Evolutionary conservation across 2,797 vertebrate genomes (phyloP).

Genomic region (Chiloscyllium punctatum): DNA sequence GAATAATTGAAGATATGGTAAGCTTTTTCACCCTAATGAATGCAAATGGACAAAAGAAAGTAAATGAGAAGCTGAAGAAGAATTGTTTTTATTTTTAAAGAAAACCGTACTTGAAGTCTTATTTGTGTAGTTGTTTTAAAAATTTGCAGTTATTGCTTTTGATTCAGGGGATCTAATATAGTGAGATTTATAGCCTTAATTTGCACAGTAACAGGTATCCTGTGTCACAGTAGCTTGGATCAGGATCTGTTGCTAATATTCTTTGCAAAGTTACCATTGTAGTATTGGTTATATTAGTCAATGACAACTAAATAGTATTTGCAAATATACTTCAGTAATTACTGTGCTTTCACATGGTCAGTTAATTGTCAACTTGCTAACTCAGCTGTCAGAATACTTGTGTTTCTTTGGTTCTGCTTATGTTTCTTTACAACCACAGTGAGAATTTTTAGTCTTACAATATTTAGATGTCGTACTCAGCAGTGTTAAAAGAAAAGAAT

Average conservation of each 20-base stretch:
- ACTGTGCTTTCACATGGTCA: neutral
- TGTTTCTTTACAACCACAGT: neutral
- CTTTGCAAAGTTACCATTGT: neutral
- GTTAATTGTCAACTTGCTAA: neutral
- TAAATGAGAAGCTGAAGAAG: neutral
- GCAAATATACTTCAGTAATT: neutral
- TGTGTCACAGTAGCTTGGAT: neutral
- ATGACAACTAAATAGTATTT: neutral
- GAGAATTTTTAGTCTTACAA: neutral
- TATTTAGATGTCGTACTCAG: neutral
- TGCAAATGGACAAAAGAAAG: neutral
- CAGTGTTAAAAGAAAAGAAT: neutral
- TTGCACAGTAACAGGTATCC: neutral
- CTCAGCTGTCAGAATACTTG: neutral
- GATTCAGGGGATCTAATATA: neutral
- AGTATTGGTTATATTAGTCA: neutral
- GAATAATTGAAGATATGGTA: neutral
- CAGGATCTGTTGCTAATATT: neutral
- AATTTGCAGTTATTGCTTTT: neutral
- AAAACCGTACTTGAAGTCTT: neutral
- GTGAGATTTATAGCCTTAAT: neutral
- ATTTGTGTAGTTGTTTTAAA: no score
- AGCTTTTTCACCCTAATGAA: neutral
- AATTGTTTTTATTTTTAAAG: neutral
- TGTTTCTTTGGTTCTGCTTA: neutral